A percentile compares a stretch with the other conserved stretches of the same genome.
These are phyloP conservation scores for Desmodus rotundus DNA, from an alignment of 2,113 vertebrate species.

Conservation along the genomic window DNA sequence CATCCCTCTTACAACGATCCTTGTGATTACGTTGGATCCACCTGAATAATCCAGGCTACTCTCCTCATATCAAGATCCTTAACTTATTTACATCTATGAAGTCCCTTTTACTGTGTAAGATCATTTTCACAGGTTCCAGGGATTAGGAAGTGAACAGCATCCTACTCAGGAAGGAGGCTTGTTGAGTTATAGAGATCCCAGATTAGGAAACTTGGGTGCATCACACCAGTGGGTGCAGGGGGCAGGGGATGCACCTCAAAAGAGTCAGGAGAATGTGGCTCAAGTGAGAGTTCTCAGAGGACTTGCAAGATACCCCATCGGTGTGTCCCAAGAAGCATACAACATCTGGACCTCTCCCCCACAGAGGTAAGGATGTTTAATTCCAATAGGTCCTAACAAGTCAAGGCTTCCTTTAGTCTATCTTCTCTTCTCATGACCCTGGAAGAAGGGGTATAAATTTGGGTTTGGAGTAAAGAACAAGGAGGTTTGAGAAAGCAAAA, in stretches of 20 bases:
- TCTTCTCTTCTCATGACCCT: background rate
- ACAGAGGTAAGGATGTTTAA: background rate
- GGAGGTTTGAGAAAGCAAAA: background rate
- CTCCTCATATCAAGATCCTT: background rate
- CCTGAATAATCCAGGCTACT: background rate
- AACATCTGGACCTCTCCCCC: background rate
- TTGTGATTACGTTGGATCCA: background rate
- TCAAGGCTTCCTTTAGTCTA: background rate
- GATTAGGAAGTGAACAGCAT: background rate
- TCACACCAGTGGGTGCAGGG: background rate
- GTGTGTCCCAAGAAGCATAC: background rate
- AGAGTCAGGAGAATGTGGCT: background rate
- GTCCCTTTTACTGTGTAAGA: background rate
- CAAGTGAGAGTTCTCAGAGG: background rate
- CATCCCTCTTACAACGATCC: background rate
- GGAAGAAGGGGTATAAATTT: background rate
- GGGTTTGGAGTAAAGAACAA: background rate
- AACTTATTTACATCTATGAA: background rate
- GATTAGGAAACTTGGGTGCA: background rate
- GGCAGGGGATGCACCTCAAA: background rate
- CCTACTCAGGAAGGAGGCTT: background rate
- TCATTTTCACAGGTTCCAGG: background rate
- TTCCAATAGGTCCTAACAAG: background rate
- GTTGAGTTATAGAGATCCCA: background rate
- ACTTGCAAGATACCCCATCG: background rate